phyloP scores from a whole-genome alignment of 2,888 invertebrate genomes.

The Agapetus fuscipes region DNA sequence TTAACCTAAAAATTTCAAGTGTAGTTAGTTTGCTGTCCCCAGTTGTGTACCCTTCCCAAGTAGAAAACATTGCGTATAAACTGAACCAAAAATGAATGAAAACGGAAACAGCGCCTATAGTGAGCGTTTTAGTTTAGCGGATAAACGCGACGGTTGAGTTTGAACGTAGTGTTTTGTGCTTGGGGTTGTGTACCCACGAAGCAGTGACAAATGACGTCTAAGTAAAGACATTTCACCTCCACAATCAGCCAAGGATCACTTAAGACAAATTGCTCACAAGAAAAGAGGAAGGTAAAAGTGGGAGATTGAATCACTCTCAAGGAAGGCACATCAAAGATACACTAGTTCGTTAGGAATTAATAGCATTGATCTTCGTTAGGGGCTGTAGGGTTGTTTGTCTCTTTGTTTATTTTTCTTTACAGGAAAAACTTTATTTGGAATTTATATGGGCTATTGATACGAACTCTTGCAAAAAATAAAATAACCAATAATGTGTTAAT shows the following conservation, averaged over 20 bases:
- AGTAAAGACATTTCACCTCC: conserved; percentile 17
- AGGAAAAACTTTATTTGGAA: too few relatives aligned
- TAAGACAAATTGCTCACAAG: conserved; percentile 18
- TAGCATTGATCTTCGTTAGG: conserved; percentile 18
- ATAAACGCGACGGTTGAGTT: background rate
- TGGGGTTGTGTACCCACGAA: conserved; percentile 5
- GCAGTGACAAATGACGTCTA: conserved; percentile 18
- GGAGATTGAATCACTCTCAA: conserved; percentile 19
- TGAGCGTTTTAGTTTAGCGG: conserved; percentile 1
- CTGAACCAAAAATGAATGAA: too few relatives aligned
- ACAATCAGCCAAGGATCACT: conserved; percentile 20
- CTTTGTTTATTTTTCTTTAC: conserved; percentile 13
- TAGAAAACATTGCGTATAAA: too few relatives aligned
- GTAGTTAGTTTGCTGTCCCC: background rate
- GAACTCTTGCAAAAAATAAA: too few relatives aligned
- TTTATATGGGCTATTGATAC: too few relatives aligned
- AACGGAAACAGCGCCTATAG: too few relatives aligned
- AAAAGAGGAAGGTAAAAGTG: conserved; percentile 13
- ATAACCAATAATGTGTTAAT: too few relatives aligned
- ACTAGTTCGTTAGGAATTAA: conserved; percentile 20
- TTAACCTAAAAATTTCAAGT: conserved; percentile 11
- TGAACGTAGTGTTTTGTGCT: too few relatives aligned
- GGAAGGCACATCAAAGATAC: conserved; percentile 13
- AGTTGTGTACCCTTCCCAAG: background rate
- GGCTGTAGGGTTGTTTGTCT: conserved; percentile 8